Evolutionary conservation across 2,797 vertebrate genomes (phyloP).

Genomic region (Neomorphus geoffroyi): DNA sequence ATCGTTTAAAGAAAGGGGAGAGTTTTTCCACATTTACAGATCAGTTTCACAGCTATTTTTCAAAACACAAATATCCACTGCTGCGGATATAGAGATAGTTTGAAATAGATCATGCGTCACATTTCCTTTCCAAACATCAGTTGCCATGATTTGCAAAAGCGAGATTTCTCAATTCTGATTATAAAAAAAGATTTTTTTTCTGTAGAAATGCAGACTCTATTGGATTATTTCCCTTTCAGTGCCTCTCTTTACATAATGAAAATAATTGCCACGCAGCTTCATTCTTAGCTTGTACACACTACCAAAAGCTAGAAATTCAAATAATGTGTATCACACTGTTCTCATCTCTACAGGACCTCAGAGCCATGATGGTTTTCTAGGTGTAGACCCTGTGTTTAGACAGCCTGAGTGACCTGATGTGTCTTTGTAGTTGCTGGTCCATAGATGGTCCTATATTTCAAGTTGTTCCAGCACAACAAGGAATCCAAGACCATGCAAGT

Average conservation of each 20-base stretch:
- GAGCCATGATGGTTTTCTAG: not conserved
- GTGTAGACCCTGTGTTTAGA: not conserved
- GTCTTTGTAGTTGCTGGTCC: not conserved
- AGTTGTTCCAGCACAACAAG: not conserved
- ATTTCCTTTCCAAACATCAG: not conserved
- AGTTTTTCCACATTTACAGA: not conserved
- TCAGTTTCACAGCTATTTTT: not conserved
- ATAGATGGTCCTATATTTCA: not conserved
- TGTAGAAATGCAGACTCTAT: not conserved
- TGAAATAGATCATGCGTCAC: not conserved
- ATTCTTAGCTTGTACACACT: not conserved
- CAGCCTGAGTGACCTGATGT: not conserved
- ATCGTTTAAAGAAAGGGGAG: not conserved
- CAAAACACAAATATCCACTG: not conserved
- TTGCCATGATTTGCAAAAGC: not conserved
- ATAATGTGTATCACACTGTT: not conserved
- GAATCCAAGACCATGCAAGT: not conserved
- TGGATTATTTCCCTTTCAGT: not conserved
- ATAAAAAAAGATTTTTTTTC: not conserved
- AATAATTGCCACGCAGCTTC: not conserved
- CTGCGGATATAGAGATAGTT: not conserved
- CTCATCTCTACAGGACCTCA: not conserved
- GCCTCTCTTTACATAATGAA: not conserved
- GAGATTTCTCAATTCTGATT: not conserved
- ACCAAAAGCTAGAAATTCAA: not conserved